phyloP scores from a whole-genome alignment of 1,140 invertebrate genomes.

The Hestina assimilis region DNA sequence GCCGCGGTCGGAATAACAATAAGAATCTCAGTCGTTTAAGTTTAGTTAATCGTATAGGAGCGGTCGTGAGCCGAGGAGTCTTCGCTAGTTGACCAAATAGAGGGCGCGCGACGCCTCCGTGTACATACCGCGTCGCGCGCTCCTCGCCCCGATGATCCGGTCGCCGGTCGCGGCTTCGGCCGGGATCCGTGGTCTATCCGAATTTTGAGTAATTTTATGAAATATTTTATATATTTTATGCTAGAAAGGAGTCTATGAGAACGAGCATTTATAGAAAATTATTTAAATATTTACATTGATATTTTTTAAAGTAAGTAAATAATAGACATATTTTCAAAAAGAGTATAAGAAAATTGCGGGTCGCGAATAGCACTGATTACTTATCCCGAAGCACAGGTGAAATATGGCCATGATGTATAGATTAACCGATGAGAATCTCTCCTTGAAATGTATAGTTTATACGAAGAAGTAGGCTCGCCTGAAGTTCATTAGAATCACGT shows the following conservation, averaged over 20 bases:
- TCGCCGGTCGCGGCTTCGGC: not conserved
- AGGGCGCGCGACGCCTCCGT: not conserved
- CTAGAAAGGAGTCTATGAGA: conserved; percentile 11
- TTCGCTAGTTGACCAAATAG: conserved; percentile 53
- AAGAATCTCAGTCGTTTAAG: conserved; percentile 62
- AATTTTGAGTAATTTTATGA: not conserved
- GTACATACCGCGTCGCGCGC: not conserved
- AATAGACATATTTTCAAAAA: no score
- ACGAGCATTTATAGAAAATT: conserved; percentile 24
- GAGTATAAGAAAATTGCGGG: not conserved
- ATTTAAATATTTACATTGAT: conserved; percentile 1
- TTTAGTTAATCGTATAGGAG: conserved; percentile 32
- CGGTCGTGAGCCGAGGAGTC: conserved; percentile 23
- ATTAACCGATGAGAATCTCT: not conserved
- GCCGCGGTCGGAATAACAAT: conserved; percentile 16
- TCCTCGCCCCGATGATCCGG: not conserved
- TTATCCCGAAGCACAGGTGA: no score
- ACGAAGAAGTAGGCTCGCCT: not conserved
- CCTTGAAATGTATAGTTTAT: not conserved
- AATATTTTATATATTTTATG: not conserved
- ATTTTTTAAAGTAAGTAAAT: conserved; percentile 9
- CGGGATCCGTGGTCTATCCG: not conserved
- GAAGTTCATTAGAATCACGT: not conserved
- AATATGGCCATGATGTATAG: not conserved
- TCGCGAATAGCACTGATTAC: no score